These are phyloP conservation scores for Lepisosteus osseus DNA, from an alignment of 2,113 vertebrate species.

Conservation along the genomic window DNA sequence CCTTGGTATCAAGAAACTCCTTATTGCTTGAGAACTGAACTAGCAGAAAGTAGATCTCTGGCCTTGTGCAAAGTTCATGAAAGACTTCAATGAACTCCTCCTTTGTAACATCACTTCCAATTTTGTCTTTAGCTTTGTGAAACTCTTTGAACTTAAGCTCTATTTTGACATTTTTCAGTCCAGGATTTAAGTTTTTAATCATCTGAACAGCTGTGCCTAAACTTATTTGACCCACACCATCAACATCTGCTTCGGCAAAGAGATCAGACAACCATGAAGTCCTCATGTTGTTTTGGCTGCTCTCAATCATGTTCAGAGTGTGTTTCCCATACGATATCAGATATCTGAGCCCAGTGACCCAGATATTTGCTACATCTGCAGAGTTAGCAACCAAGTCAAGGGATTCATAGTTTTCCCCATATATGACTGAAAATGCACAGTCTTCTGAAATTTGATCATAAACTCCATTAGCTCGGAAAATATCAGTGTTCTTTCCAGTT, in stretches of 20 bases:
- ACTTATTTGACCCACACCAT: slow-evolving; percentile 71
- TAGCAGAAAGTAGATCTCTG: slow-evolving; percentile 96
- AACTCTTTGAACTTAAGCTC: slow-evolving; percentile 96
- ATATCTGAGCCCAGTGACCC: slow-evolving; percentile 94
- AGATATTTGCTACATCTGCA: slow-evolving; percentile 92
- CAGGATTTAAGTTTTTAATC: slow-evolving; percentile 86
- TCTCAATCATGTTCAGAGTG: slow-evolving; percentile 91
- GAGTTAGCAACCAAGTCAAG: slow-evolving; percentile 95
- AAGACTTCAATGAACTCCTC: slow-evolving; percentile 98
- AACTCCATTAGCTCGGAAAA: slow-evolving; percentile 91
- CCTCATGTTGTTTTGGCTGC: slow-evolving; percentile 90
- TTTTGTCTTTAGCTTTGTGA: slow-evolving; percentile 88
- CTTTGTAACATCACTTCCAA: slow-evolving; percentile 74
- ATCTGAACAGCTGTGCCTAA: slow-evolving; percentile 85
- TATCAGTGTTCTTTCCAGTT: slow-evolving; percentile 95
- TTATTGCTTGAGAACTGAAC: slow-evolving; percentile 99
- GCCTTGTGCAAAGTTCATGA: slow-evolving; percentile 95
- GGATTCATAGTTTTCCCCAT: slow-evolving; percentile 93
- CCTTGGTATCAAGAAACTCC: slow-evolving; percentile 93
- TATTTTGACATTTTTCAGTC: slow-evolving; percentile 91
- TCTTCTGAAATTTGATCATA: slow-evolving; percentile 98
- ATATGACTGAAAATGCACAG: slow-evolving; percentile 91
- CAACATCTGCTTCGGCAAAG: slow-evolving; percentile 77
- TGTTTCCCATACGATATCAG: slow-evolving; percentile 95
- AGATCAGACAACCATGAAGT: slow-evolving; percentile 91